A percentile compares a stretch with the other conserved stretches of the same genome.
Conservation (phyloP, 1,140 invertebrate genomes). For the Andricus grossulariae region DNA sequence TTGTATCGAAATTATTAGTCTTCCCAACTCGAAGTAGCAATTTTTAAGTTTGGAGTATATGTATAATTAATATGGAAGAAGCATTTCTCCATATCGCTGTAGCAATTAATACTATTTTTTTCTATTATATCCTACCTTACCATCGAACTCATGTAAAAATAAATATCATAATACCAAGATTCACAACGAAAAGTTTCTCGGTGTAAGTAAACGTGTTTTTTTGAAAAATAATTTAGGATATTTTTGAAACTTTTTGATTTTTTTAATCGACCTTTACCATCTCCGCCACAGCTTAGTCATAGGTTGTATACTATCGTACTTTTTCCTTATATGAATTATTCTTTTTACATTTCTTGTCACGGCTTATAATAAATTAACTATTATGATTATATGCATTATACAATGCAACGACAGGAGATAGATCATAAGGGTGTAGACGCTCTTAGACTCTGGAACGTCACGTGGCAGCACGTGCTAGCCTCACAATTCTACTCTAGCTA, state of each 20-base stretch:
- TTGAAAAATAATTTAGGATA: background rate
- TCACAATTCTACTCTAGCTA: conserved; percentile 49
- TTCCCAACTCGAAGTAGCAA: too few species aligned
- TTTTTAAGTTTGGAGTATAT: too few species aligned
- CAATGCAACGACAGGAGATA: conserved; percentile 61
- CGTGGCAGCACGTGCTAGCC: conserved; percentile 70
- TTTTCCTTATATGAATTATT: conserved; percentile 59
- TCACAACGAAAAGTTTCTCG: too few species aligned
- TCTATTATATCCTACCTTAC: too few species aligned
- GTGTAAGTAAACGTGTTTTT: background rate
- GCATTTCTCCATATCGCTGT: too few species aligned
- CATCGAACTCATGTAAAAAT: too few species aligned
- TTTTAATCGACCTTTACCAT: conserved; percentile 23
- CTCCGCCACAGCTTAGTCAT: conserved; percentile 1
- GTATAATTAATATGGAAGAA: too few species aligned
- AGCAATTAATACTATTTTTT: too few species aligned
- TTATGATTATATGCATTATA: conserved; percentile 59
- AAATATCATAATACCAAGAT: too few species aligned
- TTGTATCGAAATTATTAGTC: too few species aligned
- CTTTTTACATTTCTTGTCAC: conserved; percentile 56
- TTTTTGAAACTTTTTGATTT: background rate
- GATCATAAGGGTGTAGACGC: conserved; percentile 64
- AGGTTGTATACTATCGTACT: conserved; percentile 50
- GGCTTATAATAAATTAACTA: conserved; percentile 63
- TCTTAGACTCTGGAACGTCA: conserved; percentile 44